Evolutionary conservation across 2,113 vertebrate genomes (phyloP).

Genomic region (Notothenia rossii): DNA sequence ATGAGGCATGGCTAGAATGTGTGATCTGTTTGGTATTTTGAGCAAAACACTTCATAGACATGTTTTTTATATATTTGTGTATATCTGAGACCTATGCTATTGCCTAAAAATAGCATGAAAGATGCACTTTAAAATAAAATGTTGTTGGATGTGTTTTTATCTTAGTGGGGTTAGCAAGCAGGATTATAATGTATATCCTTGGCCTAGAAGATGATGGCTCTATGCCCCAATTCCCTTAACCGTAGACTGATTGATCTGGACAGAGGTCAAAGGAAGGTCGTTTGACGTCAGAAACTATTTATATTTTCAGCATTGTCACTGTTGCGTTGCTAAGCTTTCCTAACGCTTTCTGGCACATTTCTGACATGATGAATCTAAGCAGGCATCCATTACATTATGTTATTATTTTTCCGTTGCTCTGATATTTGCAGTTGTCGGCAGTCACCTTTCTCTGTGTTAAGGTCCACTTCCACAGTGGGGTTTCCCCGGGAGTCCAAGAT

Average conservation of each 20-base stretch:
- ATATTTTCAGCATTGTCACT: neutral
- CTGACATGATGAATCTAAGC: neutral
- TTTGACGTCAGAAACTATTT: conserved; percentile 9
- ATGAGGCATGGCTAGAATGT: too few relatives aligned
- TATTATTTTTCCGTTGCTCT: neutral
- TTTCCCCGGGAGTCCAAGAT: conserved; percentile 97
- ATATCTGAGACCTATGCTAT: too few relatives aligned
- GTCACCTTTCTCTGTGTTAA: conserved; percentile 92
- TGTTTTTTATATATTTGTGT: too few relatives aligned
- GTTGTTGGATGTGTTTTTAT: too few relatives aligned
- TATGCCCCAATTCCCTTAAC: neutral
- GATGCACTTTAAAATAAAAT: too few relatives aligned
- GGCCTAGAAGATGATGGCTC: neutral
- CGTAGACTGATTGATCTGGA: neutral
- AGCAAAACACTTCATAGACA: too few relatives aligned
- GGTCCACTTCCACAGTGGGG: conserved; percentile 94
- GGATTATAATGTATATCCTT: too few relatives aligned
- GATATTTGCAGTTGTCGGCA: neutral
- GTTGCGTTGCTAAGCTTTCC: neutral
- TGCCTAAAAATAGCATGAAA: too few relatives aligned
- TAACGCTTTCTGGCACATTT: neutral
- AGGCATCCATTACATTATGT: neutral
- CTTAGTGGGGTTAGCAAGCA: too few relatives aligned
- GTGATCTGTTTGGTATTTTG: too few relatives aligned
- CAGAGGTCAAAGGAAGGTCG: conserved; percentile 48